Evolutionary conservation across 2,797 vertebrate genomes (phyloP).

Genomic region (Chaunax sp.): DNA sequence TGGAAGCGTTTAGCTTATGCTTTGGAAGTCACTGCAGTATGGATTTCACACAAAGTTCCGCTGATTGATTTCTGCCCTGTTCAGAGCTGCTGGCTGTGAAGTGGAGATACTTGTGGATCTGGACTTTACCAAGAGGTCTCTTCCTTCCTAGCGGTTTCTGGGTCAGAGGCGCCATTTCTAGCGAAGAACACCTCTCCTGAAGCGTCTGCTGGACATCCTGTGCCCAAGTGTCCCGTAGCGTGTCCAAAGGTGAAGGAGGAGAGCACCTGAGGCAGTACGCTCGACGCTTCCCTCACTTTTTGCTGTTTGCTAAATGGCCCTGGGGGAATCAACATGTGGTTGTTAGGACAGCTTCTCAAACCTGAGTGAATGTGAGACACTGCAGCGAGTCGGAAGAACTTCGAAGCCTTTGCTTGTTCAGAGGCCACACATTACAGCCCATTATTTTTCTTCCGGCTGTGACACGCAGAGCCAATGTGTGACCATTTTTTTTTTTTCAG

Average conservation of each 20-base stretch:
- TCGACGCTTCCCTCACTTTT: slow-evolving; percentile 34
- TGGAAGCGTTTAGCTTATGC: slow-evolving; percentile 91
- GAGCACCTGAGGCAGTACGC: slow-evolving; percentile 57
- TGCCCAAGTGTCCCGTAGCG: slow-evolving; percentile 35
- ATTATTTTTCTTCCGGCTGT: slow-evolving; percentile 50
- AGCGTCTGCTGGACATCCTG: slow-evolving; percentile 32
- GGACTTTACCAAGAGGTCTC: slow-evolving; percentile 58
- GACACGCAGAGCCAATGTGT: slow-evolving; percentile 29
- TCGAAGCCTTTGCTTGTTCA: slow-evolving; percentile 48
- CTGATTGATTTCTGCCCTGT: slow-evolving; percentile 87
- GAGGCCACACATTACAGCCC: slow-evolving; percentile 28
- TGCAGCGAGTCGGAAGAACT: slow-evolving; percentile 37
- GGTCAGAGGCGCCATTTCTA: slow-evolving; percentile 57
- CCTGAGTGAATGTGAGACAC: slow-evolving; percentile 50
- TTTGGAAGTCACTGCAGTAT: slow-evolving; percentile 84
- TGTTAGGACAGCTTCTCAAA: slow-evolving; percentile 58
- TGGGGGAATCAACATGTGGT: slow-evolving; percentile 48
- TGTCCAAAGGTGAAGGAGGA: slow-evolving; percentile 27
- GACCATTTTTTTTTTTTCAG: slow-evolving; percentile 52
- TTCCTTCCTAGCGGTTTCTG: slow-evolving; percentile 36
- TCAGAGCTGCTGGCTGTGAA: slow-evolving; percentile 59
- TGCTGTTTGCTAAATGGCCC: slow-evolving; percentile 33
- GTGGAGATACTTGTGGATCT: slow-evolving; percentile 48
- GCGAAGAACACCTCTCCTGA: slow-evolving; percentile 53
- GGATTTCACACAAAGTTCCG: slow-evolving; percentile 84